Conservation (phyloP, 2,888 invertebrate genomes). For the Acanthosepion lycidas region DNA sequence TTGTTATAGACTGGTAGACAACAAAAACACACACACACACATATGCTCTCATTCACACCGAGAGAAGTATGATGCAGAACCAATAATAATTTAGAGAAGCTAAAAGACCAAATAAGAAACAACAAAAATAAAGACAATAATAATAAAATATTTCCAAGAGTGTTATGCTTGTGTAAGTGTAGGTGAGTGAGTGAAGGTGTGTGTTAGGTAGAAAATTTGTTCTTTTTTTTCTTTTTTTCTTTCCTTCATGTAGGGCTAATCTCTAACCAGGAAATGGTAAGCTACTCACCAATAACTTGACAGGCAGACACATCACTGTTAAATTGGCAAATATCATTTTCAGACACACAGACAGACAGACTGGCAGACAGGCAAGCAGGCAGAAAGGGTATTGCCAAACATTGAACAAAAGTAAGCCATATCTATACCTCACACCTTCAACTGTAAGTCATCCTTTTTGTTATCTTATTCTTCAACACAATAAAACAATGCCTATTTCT, state of each 20-base stretch:
- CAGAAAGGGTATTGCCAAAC: conserved; percentile 9
- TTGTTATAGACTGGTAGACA: background rate
- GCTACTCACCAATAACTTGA: conserved; percentile 23
- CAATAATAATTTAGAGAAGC: conserved; percentile 10
- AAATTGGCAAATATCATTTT: conserved; percentile 33
- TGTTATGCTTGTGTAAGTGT: background rate
- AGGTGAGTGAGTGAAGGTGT: background rate
- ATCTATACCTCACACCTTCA: too few species aligned
- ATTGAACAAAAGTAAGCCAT: background rate
- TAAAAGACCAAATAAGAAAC: conserved; percentile 1
- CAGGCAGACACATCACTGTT: conserved; percentile 3
- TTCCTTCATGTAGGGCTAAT: background rate
- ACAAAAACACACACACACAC: background rate
- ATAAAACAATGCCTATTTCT: too few species aligned
- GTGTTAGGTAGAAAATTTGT: background rate
- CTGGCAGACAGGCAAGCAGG: background rate
- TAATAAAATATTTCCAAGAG: background rate
- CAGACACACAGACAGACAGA: background rate
- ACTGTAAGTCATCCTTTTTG: conserved; percentile 17
- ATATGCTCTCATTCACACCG: background rate
- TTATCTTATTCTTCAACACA: background rate
- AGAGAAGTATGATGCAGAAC: background rate
- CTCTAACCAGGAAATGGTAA: conserved; percentile 33
- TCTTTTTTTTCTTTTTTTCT: background rate
- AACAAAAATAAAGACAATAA: background rate